A percentile compares a stretch with the other conserved stretches of the same genome.
These are phyloP conservation scores for Ochlodes sylvanus DNA, from an alignment of 2,888 invertebrate genomes.

Conservation along the genomic window DNA sequence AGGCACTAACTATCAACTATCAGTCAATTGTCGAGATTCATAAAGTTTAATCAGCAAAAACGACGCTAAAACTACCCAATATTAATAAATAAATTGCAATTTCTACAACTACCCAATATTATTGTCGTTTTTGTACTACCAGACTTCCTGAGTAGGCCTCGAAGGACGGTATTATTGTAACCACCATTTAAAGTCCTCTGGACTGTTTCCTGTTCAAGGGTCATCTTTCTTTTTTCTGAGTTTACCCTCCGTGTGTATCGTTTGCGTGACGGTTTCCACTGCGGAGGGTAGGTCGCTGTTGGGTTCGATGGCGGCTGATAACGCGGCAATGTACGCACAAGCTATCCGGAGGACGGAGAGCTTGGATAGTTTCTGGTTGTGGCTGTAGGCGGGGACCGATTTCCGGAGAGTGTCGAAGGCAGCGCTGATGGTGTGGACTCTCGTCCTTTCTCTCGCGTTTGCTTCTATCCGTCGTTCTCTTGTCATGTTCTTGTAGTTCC, in stretches of 20 bases:
- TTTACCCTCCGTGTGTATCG: conserved; percentile 96
- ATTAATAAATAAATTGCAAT: conserved; percentile 43
- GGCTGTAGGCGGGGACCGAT: conserved; percentile 95
- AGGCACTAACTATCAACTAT: conserved; percentile 35
- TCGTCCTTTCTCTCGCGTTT: conserved; percentile 95
- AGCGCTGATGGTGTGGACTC: conserved; percentile 98
- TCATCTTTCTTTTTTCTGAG: conserved; percentile 94
- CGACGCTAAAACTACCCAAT: conserved; percentile 40
- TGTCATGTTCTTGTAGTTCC: conserved; percentile 98
- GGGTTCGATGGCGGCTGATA: conserved; percentile 90
- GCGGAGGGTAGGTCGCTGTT: conserved; percentile 90
- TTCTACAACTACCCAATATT: conserved; percentile 53
- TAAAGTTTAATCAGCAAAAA: conserved; percentile 36
- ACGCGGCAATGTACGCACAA: conserved; percentile 95
- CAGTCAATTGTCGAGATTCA: conserved; percentile 47
- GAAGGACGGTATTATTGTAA: conserved; percentile 49
- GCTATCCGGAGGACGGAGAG: conserved; percentile 96
- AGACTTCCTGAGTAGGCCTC: conserved; percentile 50
- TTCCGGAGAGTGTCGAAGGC: conserved; percentile 95
- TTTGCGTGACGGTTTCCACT: conserved; percentile 94
- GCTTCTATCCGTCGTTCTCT: conserved; percentile 96
- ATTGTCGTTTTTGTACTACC: conserved; percentile 77
- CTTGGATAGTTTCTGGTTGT: conserved; percentile 97
- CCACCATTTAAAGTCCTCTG: conserved; percentile 39
- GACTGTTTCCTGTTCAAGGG: conserved; percentile 56